These are phyloP conservation scores for Netelia fuscicornis DNA, from an alignment of 2,888 invertebrate genomes.

Conservation along the genomic window DNA sequence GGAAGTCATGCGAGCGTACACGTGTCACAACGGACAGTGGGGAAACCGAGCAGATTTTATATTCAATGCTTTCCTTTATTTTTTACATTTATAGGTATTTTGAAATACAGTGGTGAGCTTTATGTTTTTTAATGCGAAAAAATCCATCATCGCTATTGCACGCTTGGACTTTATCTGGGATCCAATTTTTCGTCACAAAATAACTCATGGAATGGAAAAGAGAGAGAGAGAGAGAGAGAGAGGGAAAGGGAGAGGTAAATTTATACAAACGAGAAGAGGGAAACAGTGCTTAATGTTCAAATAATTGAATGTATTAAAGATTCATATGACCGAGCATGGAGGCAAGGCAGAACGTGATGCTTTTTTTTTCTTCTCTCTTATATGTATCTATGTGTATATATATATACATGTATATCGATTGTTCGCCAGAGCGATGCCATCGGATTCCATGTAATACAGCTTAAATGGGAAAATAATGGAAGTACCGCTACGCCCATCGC, in stretches of 20 bases:
- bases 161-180: conserved; percentile 44
- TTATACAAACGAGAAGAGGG: conserved; percentile 1
- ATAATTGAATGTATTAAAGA: conserved; percentile 77
- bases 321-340: conserved; percentile 68
- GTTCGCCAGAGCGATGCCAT: conserved; percentile 73
- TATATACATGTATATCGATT: conserved; percentile 47
- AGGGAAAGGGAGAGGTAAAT: background rate
- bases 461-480: conserved; percentile 82
- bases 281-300: conserved; percentile 74
- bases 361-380: conserved; percentile 58
- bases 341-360: conserved; percentile 20
- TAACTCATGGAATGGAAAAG: background rate
- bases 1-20: conserved; percentile 16
- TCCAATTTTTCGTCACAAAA: conserved; percentile 28
- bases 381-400: background rate
- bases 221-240: background rate
- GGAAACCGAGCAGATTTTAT: conserved; percentile 32
- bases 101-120: background rate
- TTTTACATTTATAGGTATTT: background rate
- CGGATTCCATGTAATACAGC: conserved; percentile 76
- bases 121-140: conserved; percentile 10
- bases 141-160: conserved; percentile 27
- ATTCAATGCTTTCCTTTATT: conserved; percentile 8
- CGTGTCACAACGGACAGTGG: background rate
- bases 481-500: conserved; percentile 66